Percentiles rank a stretch among this genome's conserved stretches.
These are phyloP conservation scores for Telmatochromis sp. DNA, from an alignment of 2,113 vertebrate species.

Conservation along the genomic window DNA sequence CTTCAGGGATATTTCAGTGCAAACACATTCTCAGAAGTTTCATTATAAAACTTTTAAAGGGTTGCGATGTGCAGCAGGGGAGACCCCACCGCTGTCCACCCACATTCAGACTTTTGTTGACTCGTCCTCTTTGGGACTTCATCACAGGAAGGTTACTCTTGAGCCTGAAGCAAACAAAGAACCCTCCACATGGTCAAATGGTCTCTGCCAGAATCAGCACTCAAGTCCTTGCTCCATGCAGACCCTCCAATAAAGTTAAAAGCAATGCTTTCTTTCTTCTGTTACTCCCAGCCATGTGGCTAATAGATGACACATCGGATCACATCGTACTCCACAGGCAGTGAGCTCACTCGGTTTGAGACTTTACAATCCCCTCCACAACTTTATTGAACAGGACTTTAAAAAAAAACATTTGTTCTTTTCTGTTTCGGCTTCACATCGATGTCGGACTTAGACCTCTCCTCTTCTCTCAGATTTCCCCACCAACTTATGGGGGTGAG, in stretches of 20 bases:
- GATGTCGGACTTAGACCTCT: not conserved
- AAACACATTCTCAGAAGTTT: not conserved
- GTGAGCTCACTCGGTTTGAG: conserved; percentile 40
- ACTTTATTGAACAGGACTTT: conserved; percentile 21
- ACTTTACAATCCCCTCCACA: not conserved
- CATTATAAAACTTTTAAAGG: not conserved
- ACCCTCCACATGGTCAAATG: not conserved
- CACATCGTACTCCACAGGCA: conserved; percentile 1
- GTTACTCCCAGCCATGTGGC: conserved; percentile 19
- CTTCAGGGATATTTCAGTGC: not conserved
- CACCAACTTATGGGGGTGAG: not conserved
- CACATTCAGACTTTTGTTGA: conserved; percentile 25
- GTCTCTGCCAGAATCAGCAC: conserved; percentile 13
- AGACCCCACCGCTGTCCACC: conserved; percentile 11
- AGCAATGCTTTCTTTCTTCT: conserved; percentile 29
- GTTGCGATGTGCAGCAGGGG: not conserved
- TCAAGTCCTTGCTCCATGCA: conserved; percentile 1
- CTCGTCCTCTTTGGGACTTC: not conserved
- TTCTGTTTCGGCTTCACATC: not conserved
- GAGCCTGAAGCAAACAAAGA: conserved; percentile 40
- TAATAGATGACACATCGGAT: conserved; percentile 24
- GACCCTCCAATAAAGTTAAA: not conserved
- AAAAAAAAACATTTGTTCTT: not conserved
- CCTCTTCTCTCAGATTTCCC: not conserved
- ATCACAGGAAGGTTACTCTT: not conserved